phyloP scores from a whole-genome alignment of 1,140 invertebrate species.

The Reticulitermes speratus region DNA sequence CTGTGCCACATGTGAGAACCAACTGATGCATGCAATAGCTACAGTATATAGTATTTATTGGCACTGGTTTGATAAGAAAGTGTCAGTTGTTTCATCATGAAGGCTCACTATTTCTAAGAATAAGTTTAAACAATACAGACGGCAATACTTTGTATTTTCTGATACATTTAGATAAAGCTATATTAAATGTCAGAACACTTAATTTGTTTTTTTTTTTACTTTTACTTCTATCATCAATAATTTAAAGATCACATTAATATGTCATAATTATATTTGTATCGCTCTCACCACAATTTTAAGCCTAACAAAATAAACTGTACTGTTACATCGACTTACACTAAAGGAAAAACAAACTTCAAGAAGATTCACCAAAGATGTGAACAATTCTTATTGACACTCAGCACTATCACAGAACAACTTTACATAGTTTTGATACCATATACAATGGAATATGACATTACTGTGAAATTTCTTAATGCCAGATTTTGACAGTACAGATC shows the following conservation, averaged over 20 bases:
- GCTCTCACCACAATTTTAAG: not conserved
- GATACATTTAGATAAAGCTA: not conserved
- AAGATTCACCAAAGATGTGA: not conserved
- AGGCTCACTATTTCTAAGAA: too few relatives aligned
- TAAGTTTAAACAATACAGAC: too few relatives aligned
- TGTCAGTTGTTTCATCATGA: too few relatives aligned
- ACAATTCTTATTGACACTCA: not conserved
- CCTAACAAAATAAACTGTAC: not conserved
- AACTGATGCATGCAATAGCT: too few relatives aligned
- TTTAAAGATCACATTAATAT: not conserved
- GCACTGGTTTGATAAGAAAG: too few relatives aligned
- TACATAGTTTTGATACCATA: not conserved
- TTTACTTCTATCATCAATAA: not conserved
- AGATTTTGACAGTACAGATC: not conserved
- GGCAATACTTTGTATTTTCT: too few relatives aligned
- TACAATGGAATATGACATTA: not conserved
- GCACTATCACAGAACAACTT: not conserved
- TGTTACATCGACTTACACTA: not conserved
- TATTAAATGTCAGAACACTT: not conserved
- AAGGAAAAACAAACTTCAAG: not conserved
- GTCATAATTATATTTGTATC: not conserved
- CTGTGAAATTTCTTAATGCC: not conserved
- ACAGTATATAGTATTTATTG: too few relatives aligned
- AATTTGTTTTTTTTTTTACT: not conserved
- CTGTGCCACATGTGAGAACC: too few relatives aligned